These are phyloP conservation scores for Odontocerum albicorne DNA, from an alignment of 2,888 invertebrate species.

Conservation along the genomic window DNA sequence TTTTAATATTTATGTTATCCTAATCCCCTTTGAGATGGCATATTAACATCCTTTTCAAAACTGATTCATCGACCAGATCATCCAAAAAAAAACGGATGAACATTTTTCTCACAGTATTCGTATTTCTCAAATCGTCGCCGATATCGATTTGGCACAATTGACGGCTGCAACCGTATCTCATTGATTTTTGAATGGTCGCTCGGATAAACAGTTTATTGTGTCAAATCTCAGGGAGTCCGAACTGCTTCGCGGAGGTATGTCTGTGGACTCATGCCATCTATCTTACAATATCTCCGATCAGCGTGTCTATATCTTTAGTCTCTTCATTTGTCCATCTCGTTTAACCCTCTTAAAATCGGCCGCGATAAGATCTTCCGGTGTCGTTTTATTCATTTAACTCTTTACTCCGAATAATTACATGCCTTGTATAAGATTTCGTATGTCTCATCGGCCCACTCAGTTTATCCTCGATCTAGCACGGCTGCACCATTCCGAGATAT, in stretches of 20 bases:
- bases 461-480: too few relatives aligned
- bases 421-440: neutral
- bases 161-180: too few relatives aligned
- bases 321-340: constrained; percentile 12
- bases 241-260: neutral
- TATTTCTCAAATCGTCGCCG: too few relatives aligned
- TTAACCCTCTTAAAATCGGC: neutral
- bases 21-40: too few relatives aligned
- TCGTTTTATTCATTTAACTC: constrained; percentile 3
- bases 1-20: too few relatives aligned
- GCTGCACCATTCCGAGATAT: too few relatives aligned
- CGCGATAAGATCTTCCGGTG: constrained; percentile 9
- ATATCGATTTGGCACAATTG: too few relatives aligned
- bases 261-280: neutral
- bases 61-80: too few relatives aligned
- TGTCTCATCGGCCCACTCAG: neutral
- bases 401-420: constrained; percentile 3
- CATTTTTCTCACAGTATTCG: too few relatives aligned
- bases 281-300: neutral
- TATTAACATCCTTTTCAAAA: too few relatives aligned
- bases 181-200: neutral
- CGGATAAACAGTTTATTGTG: neutral
- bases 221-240: neutral
- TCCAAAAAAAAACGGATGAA: too few relatives aligned
- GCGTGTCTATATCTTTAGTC: neutral